Evolutionary conservation across 2,888 invertebrate genomes (phyloP), one percentile per base, ranked within the genome.

Genomic region (Psylliodes chrysocephalus): DNA sequence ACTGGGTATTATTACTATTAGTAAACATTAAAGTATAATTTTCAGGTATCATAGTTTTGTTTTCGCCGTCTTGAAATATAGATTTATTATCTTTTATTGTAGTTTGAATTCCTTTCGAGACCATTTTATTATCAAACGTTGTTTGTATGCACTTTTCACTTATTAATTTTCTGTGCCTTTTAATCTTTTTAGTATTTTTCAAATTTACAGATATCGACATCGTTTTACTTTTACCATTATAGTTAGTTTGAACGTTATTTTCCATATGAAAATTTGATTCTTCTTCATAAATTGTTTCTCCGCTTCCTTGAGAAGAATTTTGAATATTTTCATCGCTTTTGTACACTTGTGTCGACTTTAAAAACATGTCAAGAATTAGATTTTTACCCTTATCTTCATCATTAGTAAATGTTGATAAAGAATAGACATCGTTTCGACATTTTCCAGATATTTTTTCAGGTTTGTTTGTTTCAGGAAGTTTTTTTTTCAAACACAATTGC

Each of bases 341-440:
- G 52, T 64, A 75, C 2, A 75, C 69, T 60, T 73, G 71, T 1
- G 77, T 74, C 1, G 82, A 82, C 69, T 80, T 80, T 52, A 82
- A 63, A 70, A 82, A 82, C 75, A 78, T 78, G 66, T 80, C 76
- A 78, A 82, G 74, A 44, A 82, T 79, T 10, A 81, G 64, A 30
- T 76, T 62, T 72, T 81, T 82, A 0, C 81, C 82, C 61, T 71
- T 71, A 17, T 67, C 44, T 72, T 79, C 76, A 54, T 77, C 73
- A 18, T 73, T 69, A 2, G 72, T 73, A 19, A 73, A 73, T 63
- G 69, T 68, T 0, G 72, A 67, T n/a, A 70, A 38, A 8, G 60
- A 49, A 25, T 57, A 15, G 0, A 35, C 57, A 54, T 51, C 7
- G 51, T 19, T 14, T 46, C 12, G 7, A 52, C 4, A n/a, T 40